Base-by-base conservation (phyloP, 2,888 invertebrate genomes). In the Imbricaverruca yamaguchii region DNA sequence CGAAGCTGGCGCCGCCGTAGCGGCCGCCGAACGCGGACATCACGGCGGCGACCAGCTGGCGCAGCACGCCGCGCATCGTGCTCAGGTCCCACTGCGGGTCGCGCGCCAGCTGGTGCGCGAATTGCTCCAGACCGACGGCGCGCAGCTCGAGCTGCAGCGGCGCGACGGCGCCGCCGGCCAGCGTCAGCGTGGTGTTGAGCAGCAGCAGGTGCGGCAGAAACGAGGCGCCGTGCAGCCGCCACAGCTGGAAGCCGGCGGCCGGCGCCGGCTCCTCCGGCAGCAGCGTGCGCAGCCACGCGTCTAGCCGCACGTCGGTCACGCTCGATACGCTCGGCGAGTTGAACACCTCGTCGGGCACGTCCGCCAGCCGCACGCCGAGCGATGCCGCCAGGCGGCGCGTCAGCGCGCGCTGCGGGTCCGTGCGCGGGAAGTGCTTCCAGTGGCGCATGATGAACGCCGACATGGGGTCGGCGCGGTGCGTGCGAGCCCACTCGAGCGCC, bases 1-100 rank as follows among this genome's bases (percentile, higher is more conserved):
- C 74, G 74, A 74, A 74, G 21, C 74, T 74, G 53, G 18, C 74
- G 55, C 74, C 74, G 74, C 74, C 74, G 53, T 21, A 74, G 18
- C 53, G 4, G 1, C 74, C 55, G 74, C 74, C 74, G 74, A 74
- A 74, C 18, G 21, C 55, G 21, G 53, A 53, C 74, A 55, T 18
- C 53, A 55, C 53, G 9, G 74, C 74, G 8, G 53, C 7, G 21
- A 55, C 74, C 18, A 74, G 18, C 55, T 74, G 53, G 18, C 74
- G 74, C 74, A 74, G 74, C 21, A 18, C 55, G 74, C 74, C 74
- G 74, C 74, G 74, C 4, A 39, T 21, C 15, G 53, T 55, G 21
- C 8, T 53, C 18, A 10, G 55, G 55, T 74, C 74, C 53, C 53
- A 74, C 53, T 74, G 53, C 13, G 74, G 74, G 53, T 74, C 74